Conservation (phyloP, 2,888 invertebrate genomes). For the Zonitis immaculata region DNA sequence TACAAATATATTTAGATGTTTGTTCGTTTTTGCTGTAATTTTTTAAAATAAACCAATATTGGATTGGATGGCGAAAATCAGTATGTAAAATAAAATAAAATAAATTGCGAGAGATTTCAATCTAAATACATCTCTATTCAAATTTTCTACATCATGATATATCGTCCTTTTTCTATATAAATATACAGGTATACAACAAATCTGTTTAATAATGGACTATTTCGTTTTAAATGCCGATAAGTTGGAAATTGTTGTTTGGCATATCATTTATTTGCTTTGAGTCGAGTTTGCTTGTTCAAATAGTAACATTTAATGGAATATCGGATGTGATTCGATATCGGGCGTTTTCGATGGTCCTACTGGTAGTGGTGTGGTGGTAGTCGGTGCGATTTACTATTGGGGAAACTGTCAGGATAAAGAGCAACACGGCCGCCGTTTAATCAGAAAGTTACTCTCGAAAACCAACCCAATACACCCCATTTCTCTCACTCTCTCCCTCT, state of each 20-base stretch:
- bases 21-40: background rate
- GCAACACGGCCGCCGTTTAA: constrained; percentile 19
- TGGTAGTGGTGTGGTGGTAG: too few species aligned
- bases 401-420: constrained; percentile 23
- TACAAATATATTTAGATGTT: background rate
- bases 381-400: constrained; percentile 28
- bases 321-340: constrained; percentile 37
- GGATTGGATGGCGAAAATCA: too few species aligned
- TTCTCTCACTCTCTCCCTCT: background rate
- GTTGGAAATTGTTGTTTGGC: constrained; percentile 25
- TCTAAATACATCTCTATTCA: too few species aligned
- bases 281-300: constrained; percentile 39
- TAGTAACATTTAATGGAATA: constrained; percentile 44
- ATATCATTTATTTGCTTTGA: constrained; percentile 39
- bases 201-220: background rate
- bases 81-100: too few species aligned
- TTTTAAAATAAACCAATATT: too few species aligned
- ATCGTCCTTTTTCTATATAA: background rate
- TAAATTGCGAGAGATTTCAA: too few species aligned
- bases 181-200: too few species aligned
- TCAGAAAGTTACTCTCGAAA: constrained; percentile 18
- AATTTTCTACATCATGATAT: background rate
- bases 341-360: too few species aligned
- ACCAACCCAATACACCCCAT: background rate
- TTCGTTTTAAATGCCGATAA: background rate